Evolutionary conservation across 2,797 vertebrate genomes (phyloP).

Genomic region (Eospalax fontanierii): DNA sequence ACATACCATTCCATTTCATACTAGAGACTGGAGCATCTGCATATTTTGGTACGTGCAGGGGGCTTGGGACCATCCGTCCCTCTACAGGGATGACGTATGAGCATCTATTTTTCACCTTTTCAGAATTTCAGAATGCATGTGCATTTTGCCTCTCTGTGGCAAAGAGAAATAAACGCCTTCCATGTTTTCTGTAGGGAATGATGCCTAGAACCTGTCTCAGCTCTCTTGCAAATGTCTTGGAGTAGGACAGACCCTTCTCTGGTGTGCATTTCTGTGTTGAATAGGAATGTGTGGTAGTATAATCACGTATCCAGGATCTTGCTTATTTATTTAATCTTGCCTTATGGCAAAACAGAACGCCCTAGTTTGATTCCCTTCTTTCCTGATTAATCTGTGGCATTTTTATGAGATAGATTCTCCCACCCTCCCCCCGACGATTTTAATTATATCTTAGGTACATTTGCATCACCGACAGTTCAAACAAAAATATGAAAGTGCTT

Average conservation of each 20-base stretch:
- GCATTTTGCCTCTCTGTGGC: neutral
- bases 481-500: neutral
- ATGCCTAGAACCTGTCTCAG: neutral
- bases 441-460: slow-evolving; percentile 17
- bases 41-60: neutral
- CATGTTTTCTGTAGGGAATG: neutral
- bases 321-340: neutral
- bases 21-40: neutral
- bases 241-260: neutral
- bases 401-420: neutral
- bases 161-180: slow-evolving; percentile 2
- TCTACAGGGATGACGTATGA: neutral
- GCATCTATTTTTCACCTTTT: neutral
- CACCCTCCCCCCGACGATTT: neutral
- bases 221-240: neutral
- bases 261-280: neutral
- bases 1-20: neutral
- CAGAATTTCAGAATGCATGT: slow-evolving; percentile 23
- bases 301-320: slow-evolving; percentile 1
- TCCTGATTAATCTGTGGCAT: slow-evolving; percentile 14
- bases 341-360: slow-evolving; percentile 16
- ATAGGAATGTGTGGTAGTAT: neutral
- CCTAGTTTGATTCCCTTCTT: neutral
- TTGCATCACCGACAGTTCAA: slow-evolving; percentile 31
- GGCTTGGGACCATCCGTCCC: neutral